Evolutionary conservation across 2,113 vertebrate species (phyloP), one percentile per base, ranked within the genome.

Genomic region (Antechinus stuartii): DNA sequence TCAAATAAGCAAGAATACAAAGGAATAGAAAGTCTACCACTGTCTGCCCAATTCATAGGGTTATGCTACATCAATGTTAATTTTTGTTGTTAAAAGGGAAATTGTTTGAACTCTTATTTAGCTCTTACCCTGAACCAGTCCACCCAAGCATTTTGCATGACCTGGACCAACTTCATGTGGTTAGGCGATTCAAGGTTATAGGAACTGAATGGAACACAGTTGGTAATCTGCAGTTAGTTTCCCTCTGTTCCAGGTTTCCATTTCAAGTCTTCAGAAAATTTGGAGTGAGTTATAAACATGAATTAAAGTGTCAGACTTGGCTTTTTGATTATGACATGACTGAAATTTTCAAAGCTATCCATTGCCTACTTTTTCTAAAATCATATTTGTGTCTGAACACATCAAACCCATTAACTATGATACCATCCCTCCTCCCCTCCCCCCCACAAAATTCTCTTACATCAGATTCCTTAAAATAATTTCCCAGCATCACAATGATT

Each of bases 291-390:
- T 94, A 90, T 94, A 97, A 97, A 95, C 90, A 94, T 94, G 94
- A 68, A 94, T 95, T 95, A 91, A 94, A 95, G 56, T 54, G 50
- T 92, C 92, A 95, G 46, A 90, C 89, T 96, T 93, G 84, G 30
- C 68, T 94, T 95, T 84, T 76, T 95, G n/a, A 93, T 91, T 92
- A 93, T 93, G 25, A n/a, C 0, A 2, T 93, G 93, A 92, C 61
- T 96, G 96, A 97, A 96, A 95, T 92, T 92, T 95, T 96, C 94
- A 24, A 50, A 27, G 92, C 90, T 30, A 53, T 93, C 89, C 25
- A 46, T 3, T 19, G 68, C 92, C 93, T 92, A 42, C 92, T 96
- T 94, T 96, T 97, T 96, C 95, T 90, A 91, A 96, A 96, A 95
- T 53, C 27, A 56, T 91, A 89, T 57, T 50, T 96, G 95, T 95